These are phyloP conservation scores for Dasysyrphus albostriatus DNA, from an alignment of 2,888 invertebrate genomes.

Conservation along the genomic window DNA sequence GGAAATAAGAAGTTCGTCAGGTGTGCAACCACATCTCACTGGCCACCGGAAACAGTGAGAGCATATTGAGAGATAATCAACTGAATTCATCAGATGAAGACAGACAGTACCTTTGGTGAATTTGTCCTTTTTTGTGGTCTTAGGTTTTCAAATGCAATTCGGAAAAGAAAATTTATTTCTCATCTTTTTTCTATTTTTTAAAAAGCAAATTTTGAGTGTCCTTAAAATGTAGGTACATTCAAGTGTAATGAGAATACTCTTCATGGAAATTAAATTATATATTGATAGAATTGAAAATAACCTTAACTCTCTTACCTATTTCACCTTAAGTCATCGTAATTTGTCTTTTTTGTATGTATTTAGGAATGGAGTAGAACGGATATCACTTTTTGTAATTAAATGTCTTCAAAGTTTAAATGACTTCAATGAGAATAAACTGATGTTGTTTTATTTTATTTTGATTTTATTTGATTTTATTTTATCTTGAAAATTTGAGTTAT, in stretches of 20 bases:
- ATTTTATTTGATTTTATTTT: neutral
- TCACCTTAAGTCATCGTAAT: no score
- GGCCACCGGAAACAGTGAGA: conserved; percentile 3
- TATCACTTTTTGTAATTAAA: no score
- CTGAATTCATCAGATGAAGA: neutral
- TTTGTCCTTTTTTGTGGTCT: neutral
- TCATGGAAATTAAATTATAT: no score
- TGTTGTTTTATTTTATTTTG: no score
- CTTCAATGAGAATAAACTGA: no score
- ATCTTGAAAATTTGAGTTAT: neutral
- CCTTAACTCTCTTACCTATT: no score
- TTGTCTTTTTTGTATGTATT: no score
- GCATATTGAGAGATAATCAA: conserved; percentile 11
- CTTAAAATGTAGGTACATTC: no score
- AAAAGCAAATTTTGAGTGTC: neutral
- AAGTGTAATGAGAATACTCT: no score
- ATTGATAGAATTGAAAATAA: no score
- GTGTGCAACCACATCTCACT: neutral
- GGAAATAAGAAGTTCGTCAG: conserved; percentile 20
- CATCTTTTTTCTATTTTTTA: neutral
- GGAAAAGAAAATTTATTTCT: neutral
- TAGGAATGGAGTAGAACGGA: no score
- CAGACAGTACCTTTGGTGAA: neutral
- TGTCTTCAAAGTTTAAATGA: no score
- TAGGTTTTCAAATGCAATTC: neutral